phyloP scores from a whole-genome alignment of 1,140 invertebrate genomes.

The Drosophila sproati region DNA sequence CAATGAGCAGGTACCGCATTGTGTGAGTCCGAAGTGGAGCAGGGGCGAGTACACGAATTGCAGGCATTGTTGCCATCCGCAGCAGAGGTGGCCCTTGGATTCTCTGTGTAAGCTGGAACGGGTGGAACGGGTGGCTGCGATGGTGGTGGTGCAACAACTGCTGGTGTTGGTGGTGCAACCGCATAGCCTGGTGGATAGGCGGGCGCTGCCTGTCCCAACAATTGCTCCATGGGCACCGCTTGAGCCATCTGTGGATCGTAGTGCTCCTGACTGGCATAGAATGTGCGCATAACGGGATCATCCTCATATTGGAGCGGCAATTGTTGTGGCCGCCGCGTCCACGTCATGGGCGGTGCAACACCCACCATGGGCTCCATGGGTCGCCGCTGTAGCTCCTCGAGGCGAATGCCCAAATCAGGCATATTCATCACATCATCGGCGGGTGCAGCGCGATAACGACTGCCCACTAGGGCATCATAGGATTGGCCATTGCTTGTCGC shows the following conservation, averaged over 20 bases:
- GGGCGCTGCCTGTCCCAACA: not conserved
- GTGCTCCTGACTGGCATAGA: constrained; percentile 54
- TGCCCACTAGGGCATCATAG: constrained; percentile 5
- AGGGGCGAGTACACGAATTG: constrained; percentile 56
- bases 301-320: constrained; percentile 22
- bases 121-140: constrained; percentile 2
- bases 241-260: constrained; percentile 4
- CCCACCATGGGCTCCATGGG: constrained; percentile 8
- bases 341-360: constrained; percentile 30
- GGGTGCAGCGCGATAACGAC: constrained; percentile 25
- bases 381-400: constrained; percentile 40
- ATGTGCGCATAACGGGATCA: constrained; percentile 69
- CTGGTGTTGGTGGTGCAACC: not conserved
- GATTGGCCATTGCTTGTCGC: not conserved
- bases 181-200: not conserved
- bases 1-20: constrained; percentile 23
- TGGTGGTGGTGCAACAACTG: not conserved
- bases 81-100: not conserved
- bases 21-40: constrained; percentile 19
- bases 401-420: constrained; percentile 44
- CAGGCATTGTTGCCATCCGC: constrained; percentile 60
- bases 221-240: not conserved
- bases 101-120: not conserved
- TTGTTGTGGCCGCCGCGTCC: constrained; percentile 18
- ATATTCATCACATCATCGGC: constrained; percentile 46